Evolutionary conservation across 2,797 vertebrate species (phyloP).

Genomic region (Coilia nasus): DNA sequence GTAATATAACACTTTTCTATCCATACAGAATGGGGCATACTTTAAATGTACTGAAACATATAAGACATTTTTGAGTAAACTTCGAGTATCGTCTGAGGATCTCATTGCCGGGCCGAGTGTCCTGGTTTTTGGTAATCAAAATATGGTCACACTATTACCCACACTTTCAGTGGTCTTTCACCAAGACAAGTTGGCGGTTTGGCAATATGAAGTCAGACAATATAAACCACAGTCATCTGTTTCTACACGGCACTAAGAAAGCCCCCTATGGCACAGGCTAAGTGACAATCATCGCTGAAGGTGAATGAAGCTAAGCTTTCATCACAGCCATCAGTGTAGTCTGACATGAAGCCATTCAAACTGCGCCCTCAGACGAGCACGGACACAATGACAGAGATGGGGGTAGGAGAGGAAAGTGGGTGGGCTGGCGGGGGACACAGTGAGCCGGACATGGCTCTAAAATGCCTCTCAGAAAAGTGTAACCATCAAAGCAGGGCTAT

Average conservation of each 20-base stretch:
- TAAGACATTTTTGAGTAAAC: no score
- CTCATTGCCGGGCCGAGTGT: no score
- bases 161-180: not conserved
- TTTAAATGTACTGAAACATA: no score
- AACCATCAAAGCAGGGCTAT: not conserved
- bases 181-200: not conserved
- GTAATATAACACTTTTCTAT: no score
- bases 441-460: not conserved
- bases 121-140: no score
- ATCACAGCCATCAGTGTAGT: not conserved
- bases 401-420: conserved; percentile 6
- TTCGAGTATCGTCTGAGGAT: no score
- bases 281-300: not conserved
- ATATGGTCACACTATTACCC: not conserved
- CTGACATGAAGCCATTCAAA: not conserved
- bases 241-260: not conserved
- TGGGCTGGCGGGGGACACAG: not conserved
- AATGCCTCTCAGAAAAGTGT: not conserved
- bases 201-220: not conserved
- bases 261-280: not conserved
- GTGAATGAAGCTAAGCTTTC: not conserved
- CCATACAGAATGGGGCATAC: no score
- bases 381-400: not conserved
- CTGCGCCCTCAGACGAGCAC: not conserved
- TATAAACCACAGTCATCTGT: not conserved